These are phyloP conservation scores for Heliornis fulica DNA, from an alignment of 2,113 vertebrate species.

Conservation along the genomic window DNA sequence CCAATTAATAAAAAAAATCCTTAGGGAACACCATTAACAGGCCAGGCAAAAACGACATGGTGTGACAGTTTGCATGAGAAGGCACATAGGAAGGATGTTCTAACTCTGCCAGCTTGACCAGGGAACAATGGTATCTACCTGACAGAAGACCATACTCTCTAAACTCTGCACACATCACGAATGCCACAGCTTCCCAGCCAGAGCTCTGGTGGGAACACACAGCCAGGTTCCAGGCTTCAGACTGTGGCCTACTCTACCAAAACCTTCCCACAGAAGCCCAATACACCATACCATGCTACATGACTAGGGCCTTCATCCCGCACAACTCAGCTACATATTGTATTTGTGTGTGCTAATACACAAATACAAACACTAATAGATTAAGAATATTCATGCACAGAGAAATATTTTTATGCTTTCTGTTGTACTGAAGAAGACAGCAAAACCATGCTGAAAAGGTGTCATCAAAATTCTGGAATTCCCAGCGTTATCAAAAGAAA, in stretches of 20 bases:
- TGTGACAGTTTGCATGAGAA: too few species aligned
- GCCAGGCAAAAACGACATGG: background rate
- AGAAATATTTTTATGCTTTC: background rate
- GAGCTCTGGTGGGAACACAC: accelerated
- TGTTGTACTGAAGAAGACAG: background rate
- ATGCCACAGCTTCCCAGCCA: background rate
- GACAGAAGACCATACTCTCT: accelerated
- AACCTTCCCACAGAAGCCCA: too few species aligned
- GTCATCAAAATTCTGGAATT: background rate
- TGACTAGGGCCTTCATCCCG: too few species aligned
- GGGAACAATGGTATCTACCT: background rate
- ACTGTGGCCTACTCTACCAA: background rate
- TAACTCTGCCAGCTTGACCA: accelerated
- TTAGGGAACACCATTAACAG: too few species aligned
- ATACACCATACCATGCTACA: too few species aligned
- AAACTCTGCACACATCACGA: background rate
- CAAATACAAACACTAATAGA: too few species aligned
- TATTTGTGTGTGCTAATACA: too few species aligned
- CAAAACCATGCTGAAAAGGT: background rate
- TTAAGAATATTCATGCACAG: background rate
- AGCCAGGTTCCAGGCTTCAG: background rate
- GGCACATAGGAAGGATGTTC: background rate
- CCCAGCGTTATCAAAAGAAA: background rate
- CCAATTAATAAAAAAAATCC: background rate
- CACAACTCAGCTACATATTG: too few species aligned